These are phyloP conservation scores for Sinotaia quadrata DNA, from an alignment of 2,888 invertebrate genomes.

Conservation along the genomic window DNA sequence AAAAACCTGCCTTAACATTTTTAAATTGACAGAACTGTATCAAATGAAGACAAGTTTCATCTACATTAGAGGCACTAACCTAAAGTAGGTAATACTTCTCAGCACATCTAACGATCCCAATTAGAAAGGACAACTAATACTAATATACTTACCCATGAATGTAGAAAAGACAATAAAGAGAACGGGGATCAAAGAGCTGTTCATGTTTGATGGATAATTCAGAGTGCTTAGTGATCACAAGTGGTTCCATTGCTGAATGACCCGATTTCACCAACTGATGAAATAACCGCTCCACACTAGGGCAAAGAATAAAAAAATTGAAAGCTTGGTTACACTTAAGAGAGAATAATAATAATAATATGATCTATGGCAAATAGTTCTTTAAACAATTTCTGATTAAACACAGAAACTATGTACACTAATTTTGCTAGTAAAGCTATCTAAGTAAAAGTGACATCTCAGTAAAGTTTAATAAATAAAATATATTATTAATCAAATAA, in stretches of 20 bases:
- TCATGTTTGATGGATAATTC: constrained; percentile 86
- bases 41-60: background rate
- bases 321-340: background rate
- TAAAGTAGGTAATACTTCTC: too few relatives aligned
- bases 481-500: too few relatives aligned
- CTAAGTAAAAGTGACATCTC: too few relatives aligned
- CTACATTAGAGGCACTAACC: too few relatives aligned
- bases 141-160: constrained; percentile 86
- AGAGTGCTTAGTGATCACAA: constrained; percentile 83
- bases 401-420: too few relatives aligned
- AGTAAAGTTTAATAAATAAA: too few relatives aligned
- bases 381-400: too few relatives aligned
- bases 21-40: background rate
- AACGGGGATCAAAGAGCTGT: constrained; percentile 84
- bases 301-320: background rate
- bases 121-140: too few relatives aligned
- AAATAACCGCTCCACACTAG: constrained; percentile 91
- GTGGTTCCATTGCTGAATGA: constrained; percentile 89
- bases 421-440: too few relatives aligned
- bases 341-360: background rate
- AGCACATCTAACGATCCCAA: too few relatives aligned
- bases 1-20: background rate
- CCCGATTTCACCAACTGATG: constrained; percentile 87
- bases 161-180: constrained; percentile 87
- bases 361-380: too few relatives aligned